Percentiles rank a stretch among this genome's conserved stretches.
These are phyloP conservation scores for Pachydiplax longipennis DNA, from an alignment of 2,888 invertebrate species.

Conservation along the genomic window DNA sequence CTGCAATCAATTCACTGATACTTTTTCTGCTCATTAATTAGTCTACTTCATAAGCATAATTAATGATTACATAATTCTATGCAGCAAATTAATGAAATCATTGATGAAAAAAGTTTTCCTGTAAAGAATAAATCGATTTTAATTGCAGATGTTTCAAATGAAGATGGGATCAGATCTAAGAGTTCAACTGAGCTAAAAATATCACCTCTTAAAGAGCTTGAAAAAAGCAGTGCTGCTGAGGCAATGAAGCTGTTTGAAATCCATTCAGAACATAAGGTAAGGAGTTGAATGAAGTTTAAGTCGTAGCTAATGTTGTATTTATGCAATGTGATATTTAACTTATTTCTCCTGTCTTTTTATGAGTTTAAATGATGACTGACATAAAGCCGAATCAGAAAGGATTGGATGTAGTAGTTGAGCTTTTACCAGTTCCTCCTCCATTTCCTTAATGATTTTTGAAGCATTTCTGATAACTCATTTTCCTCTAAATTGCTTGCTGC, in stretches of 20 bases:
- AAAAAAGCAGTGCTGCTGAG: background rate
- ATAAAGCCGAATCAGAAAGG: constrained; percentile 30
- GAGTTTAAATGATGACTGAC: constrained; percentile 4
- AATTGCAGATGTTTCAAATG: too few species aligned
- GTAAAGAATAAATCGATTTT: too few species aligned
- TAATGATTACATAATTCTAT: too few species aligned
- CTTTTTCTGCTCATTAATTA: too few species aligned
- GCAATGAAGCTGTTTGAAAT: background rate
- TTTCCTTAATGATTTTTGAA: constrained; percentile 5
- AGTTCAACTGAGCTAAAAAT: too few species aligned
- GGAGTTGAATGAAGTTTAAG: background rate
- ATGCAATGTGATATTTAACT: background rate
- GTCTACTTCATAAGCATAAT: too few species aligned
- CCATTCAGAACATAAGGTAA: constrained; percentile 9
- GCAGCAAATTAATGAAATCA: too few species aligned
- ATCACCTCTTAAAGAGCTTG: too few species aligned
- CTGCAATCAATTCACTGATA: too few species aligned
- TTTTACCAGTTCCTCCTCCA: background rate
- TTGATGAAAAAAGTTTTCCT: too few species aligned
- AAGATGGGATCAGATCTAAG: too few species aligned
- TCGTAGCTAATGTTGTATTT: background rate
- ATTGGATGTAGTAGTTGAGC: background rate
- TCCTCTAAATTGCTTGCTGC: background rate
- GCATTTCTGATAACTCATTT: background rate
- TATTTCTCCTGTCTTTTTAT: background rate